Conservation (phyloP, 1,140 invertebrate species). For the Orius insidiosus region DNA sequence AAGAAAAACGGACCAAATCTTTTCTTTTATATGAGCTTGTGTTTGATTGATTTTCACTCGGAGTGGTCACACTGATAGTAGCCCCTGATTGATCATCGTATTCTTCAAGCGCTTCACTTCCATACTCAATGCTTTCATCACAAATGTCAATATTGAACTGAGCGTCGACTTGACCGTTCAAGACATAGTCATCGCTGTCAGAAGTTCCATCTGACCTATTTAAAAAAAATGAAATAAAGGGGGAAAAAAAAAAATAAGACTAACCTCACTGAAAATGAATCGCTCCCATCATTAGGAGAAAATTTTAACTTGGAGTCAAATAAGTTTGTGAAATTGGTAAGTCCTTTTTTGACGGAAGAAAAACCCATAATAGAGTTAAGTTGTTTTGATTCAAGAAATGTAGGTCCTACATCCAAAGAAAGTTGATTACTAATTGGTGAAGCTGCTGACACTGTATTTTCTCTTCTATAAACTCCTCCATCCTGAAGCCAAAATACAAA, state of each 20-base stretch:
- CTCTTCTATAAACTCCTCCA: conserved; percentile 14
- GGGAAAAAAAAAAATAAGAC: neutral
- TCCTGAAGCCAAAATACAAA: conserved; percentile 10
- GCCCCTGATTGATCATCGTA: conserved; percentile 25
- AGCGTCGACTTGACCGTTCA: conserved; percentile 22
- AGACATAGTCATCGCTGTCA: conserved; percentile 61
- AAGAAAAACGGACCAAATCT: conserved; percentile 40
- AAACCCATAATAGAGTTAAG: conserved; percentile 37
- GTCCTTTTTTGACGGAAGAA: conserved; percentile 59
- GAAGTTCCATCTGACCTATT: conserved; percentile 48
- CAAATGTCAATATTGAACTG: conserved; percentile 16
- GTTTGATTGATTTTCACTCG: conserved; percentile 65
- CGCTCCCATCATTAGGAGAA: conserved; percentile 50
- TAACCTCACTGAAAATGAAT: conserved; percentile 34
- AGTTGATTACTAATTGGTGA: conserved; percentile 16
- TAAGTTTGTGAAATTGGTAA: conserved; percentile 59
- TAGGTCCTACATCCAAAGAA: conserved; percentile 9
- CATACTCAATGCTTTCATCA: conserved; percentile 45
- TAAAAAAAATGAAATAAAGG: neutral
- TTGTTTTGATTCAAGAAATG: conserved; percentile 21
- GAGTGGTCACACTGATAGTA: conserved; percentile 40
- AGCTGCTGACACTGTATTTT: conserved; percentile 5
- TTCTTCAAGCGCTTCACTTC: conserved; percentile 69
- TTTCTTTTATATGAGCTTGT: conserved; percentile 58
- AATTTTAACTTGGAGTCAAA: conserved; percentile 58